Base-by-base conservation (phyloP, 2,888 invertebrate genomes). In the Thera obeliscata region DNA sequence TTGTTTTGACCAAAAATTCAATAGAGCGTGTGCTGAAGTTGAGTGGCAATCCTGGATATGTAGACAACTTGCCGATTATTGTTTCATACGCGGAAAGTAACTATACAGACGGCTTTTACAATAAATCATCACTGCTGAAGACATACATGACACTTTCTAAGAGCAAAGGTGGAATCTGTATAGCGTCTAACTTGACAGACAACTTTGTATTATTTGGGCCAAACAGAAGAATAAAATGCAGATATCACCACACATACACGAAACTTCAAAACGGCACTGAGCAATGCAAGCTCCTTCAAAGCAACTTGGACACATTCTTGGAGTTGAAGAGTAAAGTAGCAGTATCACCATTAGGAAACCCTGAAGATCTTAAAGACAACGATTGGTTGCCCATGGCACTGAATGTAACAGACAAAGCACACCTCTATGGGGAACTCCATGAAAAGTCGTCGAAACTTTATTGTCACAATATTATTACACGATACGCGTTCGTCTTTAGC, bases 21-120 rank as follows among this genome's bases (percentile, higher is more conserved):
- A 75, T 77, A n/a, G 83, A 87, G 2, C 70, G 78, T 33, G 71
- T 88, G 49, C 68, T 89, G 46, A 76, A 80, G 71, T 77, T 94
- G 12, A 97, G 97, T 87, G 97, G 97, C 2, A 96, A 96, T 84
- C 97, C 97, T 1, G 97, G 97, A 2, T 98, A 98, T 79, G 80
- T 95, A 5, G 76, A 89, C 3, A 95, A 96, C 6, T 94, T 95
- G 74, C 97, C 97, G 0, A 87, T 97, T 46, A 85, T 95, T 65
- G 82, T 84, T 43, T 94, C 93, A 55, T 83, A 76, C 61, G 76
- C 83, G 46, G 77, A 82, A 71, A 78, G 69, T 49, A 87, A 93
- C 74, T 79, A 87, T 64, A 87, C 89, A 1, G 78, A 86, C 6
- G 66, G 78, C 35, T 91, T 90, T 76, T 90, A 81, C 62, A 87